Conservation (phyloP, 53 echinoderm and acorn worm species). For the Antedon mediterranea region DNA sequence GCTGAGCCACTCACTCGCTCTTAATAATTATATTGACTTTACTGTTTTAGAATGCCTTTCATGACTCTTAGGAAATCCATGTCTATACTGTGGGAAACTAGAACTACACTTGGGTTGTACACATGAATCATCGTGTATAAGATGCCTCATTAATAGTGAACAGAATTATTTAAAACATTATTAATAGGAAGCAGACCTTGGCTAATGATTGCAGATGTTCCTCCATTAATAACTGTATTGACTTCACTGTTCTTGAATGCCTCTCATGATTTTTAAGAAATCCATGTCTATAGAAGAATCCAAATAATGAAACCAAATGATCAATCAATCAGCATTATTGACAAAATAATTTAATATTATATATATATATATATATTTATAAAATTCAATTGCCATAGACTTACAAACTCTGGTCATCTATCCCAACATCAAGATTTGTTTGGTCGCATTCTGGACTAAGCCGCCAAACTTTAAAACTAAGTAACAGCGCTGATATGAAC, state of each 20-base stretch:
- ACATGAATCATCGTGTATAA: too few species aligned
- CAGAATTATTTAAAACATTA: neutral
- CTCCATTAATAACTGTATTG: neutral
- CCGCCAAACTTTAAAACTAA: constrained; percentile 25
- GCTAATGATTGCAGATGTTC: neutral
- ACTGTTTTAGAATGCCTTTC: neutral
- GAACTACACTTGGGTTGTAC: too few species aligned
- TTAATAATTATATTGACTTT: neutral
- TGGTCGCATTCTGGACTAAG: constrained; percentile 13
- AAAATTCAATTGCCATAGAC: neutral
- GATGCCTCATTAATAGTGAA: too few species aligned
- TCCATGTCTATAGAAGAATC: neutral
- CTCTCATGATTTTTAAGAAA: neutral
- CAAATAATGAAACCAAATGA: neutral
- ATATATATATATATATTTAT: too few species aligned
- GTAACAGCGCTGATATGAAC: constrained; percentile 29
- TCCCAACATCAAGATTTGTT: neutral
- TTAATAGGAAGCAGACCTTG: neutral
- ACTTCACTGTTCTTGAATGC: neutral
- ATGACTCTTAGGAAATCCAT: neutral
- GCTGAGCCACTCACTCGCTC: too few species aligned
- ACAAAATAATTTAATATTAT: too few species aligned
- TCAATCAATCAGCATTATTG: too few species aligned
- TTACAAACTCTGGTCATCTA: neutral
- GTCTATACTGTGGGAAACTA: too few species aligned